Evolutionary conservation across 2,113 vertebrate species (phyloP).

Genomic region (Rhabdomys dilectus): DNA sequence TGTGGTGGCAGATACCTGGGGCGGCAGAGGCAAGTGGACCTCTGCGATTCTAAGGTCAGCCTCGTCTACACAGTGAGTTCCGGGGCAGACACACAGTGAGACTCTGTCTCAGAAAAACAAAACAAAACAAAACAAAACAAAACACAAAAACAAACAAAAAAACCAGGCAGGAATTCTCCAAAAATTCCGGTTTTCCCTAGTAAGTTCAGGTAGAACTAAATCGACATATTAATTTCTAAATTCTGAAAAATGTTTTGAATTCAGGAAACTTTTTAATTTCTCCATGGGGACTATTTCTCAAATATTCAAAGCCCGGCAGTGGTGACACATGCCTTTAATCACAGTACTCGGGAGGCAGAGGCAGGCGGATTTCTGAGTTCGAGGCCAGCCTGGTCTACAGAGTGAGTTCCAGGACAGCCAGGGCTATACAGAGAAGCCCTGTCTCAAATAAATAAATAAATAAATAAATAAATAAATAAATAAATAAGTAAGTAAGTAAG

Average conservation of each 20-base stretch:
- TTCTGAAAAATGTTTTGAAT: neutral
- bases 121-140: no score
- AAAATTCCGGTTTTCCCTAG: neutral
- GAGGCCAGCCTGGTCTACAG: no score
- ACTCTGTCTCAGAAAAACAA: neutral
- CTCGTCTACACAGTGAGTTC: neutral
- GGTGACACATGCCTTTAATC: no score
- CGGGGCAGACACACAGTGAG: neutral
- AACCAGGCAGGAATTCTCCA: neutral
- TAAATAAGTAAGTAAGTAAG: no score
- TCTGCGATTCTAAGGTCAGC: neutral
- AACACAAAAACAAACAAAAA: neutral
- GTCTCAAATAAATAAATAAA: no score
- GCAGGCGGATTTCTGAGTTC: no score
- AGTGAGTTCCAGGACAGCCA: no score
- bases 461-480: no score
- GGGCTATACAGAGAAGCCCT: no score
- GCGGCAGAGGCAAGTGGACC: neutral
- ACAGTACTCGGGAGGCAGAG: no score
- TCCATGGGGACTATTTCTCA: slow-evolving; percentile 6
- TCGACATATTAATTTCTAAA: neutral
- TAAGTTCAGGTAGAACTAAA: neutral
- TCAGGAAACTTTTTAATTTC: slow-evolving; percentile 26
- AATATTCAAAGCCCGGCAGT: neutral
- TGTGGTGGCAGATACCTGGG: no score